Conservation (phyloP, 1,140 invertebrate species). For the Hycleus cichorii region DNA sequence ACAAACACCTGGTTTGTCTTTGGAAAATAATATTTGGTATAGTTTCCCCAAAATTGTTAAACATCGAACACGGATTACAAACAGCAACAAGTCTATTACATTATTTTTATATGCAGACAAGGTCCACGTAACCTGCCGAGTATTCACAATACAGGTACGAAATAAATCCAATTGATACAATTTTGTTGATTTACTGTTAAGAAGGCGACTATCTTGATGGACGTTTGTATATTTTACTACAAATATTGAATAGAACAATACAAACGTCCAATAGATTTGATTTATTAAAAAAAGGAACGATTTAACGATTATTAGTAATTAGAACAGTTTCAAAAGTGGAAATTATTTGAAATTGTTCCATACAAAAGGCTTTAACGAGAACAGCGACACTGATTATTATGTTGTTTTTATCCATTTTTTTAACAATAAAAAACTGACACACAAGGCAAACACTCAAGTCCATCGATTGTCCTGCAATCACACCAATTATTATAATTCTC, state of each 20-base stretch:
- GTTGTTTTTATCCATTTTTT: neutral
- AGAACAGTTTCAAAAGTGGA: neutral
- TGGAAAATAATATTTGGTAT: neutral
- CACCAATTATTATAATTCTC: neutral
- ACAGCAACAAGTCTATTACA: conserved; percentile 21
- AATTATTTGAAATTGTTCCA: neutral
- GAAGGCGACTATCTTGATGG: too few relatives aligned
- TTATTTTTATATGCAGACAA: conserved; percentile 21
- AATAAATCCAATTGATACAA: neutral
- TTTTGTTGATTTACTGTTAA: neutral
- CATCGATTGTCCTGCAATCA: conserved; percentile 27
- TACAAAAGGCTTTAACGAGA: conserved; percentile 4
- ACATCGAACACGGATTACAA: conserved; percentile 37
- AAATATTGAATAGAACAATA: neutral
- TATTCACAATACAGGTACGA: conserved; percentile 27
- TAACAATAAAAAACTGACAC: conserved; percentile 20
- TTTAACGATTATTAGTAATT: neutral
- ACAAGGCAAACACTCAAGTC: conserved; percentile 24
- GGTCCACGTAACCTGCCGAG: conserved; percentile 32
- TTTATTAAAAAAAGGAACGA: neutral
- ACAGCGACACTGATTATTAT: conserved; percentile 7
- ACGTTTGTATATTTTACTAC: neutral
- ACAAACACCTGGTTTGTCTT: conserved; percentile 16
- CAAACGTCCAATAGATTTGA: neutral
- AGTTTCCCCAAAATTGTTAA: conserved; percentile 5